phyloP scores from a whole-genome alignment of 2,797 vertebrate genomes.

The Tenualosa thibaudeaui region DNA sequence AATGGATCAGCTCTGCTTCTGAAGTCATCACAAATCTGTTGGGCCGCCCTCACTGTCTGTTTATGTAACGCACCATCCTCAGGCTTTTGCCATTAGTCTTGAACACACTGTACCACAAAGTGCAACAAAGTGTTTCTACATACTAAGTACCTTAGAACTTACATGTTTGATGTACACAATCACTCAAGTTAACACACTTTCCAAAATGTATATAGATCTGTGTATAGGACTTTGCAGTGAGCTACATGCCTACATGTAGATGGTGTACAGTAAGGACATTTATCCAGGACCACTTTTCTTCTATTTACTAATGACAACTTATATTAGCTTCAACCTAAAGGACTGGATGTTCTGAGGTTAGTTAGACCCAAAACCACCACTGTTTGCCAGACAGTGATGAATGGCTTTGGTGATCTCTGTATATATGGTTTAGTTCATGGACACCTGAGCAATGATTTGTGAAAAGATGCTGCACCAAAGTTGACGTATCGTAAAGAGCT shows the following conservation, averaged over 20 bases:
- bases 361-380: background rate
- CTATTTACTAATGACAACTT: background rate
- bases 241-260: too few relatives aligned
- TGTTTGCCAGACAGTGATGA: background rate
- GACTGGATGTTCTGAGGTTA: background rate
- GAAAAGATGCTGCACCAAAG: constrained; percentile 17
- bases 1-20: constrained; percentile 22
- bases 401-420: background rate
- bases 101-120: background rate
- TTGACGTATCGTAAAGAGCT: constrained; percentile 19
- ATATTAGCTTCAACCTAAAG: background rate
- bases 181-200: too few relatives aligned
- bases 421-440: constrained; percentile 13
- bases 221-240: too few relatives aligned
- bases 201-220: too few relatives aligned
- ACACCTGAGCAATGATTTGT: constrained; percentile 15
- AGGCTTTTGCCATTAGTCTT: background rate
- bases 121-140: background rate
- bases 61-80: background rate
- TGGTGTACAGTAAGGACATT: too few relatives aligned
- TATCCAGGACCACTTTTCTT: background rate
- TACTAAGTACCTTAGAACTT: background rate
- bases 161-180: background rate
- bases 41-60: constrained; percentile 10
- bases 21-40: constrained; percentile 21